Conservation (phyloP, 2,888 invertebrate species). For the Papilio gigon region DNA sequence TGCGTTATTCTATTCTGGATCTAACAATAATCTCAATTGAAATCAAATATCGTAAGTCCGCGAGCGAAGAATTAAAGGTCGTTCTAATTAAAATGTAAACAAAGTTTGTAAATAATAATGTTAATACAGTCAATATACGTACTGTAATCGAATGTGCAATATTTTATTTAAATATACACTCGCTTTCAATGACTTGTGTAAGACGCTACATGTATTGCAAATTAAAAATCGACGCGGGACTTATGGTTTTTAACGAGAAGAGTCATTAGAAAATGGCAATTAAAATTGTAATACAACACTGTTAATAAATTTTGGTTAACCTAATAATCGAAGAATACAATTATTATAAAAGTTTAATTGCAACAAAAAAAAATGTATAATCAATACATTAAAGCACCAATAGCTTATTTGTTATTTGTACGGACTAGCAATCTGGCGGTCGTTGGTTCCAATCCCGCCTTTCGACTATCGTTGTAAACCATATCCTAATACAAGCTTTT, state of each 20-base stretch:
- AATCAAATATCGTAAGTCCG: background rate
- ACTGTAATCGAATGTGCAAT: background rate
- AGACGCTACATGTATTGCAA: background rate
- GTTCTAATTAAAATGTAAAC: background rate
- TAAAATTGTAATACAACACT: background rate
- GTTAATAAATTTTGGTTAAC: background rate
- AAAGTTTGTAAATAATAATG: background rate
- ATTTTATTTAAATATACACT: slow-evolving; percentile 14
- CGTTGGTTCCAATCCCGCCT: too few relatives aligned
- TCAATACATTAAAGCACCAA: too few relatives aligned
- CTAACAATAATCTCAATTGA: background rate
- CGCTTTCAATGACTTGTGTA: slow-evolving; percentile 11
- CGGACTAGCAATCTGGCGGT: too few relatives aligned
- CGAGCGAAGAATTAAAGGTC: background rate
- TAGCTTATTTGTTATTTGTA: too few relatives aligned
- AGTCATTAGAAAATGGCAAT: background rate
- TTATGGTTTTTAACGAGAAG: background rate
- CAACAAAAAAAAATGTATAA: too few relatives aligned
- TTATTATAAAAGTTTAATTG: background rate
- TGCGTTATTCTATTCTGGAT: background rate
- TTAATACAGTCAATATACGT: slow-evolving; percentile 1
- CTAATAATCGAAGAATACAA: background rate
- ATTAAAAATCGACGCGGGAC: background rate
- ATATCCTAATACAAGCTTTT: too few relatives aligned
- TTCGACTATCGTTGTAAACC: too few relatives aligned